phyloP scores from a whole-genome alignment of 2,113 vertebrate species.

The Tenebrosternarchus preto region DNA sequence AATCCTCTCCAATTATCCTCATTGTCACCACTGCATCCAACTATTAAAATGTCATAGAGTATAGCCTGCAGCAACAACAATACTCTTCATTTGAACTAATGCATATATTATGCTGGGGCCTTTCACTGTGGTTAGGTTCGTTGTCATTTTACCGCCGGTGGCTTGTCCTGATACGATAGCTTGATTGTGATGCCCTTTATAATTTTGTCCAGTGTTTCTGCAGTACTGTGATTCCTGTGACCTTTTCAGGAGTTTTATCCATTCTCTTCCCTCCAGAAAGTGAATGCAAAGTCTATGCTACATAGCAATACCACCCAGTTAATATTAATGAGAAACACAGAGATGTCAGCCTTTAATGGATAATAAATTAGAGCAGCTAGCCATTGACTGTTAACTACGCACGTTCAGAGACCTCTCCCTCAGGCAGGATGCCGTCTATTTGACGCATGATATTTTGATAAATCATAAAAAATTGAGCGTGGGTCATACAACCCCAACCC shows the following conservation, averaged over 20 bases:
- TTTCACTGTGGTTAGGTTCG: slow-evolving; percentile 51
- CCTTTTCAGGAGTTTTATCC: slow-evolving; percentile 67
- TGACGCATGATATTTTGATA: slow-evolving; percentile 62
- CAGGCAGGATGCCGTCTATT: slow-evolving; percentile 54
- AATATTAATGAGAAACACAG: slow-evolving; percentile 73
- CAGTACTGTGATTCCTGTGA: slow-evolving; percentile 70
- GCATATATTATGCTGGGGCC: slow-evolving; percentile 52
- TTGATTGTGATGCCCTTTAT: slow-evolving; percentile 73
- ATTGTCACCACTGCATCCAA: slow-evolving; percentile 47
- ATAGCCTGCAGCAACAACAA: slow-evolving; percentile 55
- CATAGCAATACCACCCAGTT: slow-evolving; percentile 54
- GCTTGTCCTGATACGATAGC: slow-evolving; percentile 65
- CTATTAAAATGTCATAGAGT: slow-evolving; percentile 54
- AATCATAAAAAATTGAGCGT: slow-evolving; percentile 59
- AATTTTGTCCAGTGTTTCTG: slow-evolving; percentile 67
- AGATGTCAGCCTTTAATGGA: slow-evolving; percentile 67
- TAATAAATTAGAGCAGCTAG: slow-evolving; percentile 60
- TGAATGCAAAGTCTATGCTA: slow-evolving; percentile 55
- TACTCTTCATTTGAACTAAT: slow-evolving; percentile 59
- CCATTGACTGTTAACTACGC: slow-evolving; percentile 61
- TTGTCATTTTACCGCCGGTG: slow-evolving; percentile 63
- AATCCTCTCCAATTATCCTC: slow-evolving; percentile 53
- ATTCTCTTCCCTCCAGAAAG: slow-evolving; percentile 53
- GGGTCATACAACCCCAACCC: slow-evolving; percentile 47
- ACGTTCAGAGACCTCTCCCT: slow-evolving; percentile 55